Conservation (phyloP, 2,797 vertebrate species). For the Danio tinwini region DNA sequence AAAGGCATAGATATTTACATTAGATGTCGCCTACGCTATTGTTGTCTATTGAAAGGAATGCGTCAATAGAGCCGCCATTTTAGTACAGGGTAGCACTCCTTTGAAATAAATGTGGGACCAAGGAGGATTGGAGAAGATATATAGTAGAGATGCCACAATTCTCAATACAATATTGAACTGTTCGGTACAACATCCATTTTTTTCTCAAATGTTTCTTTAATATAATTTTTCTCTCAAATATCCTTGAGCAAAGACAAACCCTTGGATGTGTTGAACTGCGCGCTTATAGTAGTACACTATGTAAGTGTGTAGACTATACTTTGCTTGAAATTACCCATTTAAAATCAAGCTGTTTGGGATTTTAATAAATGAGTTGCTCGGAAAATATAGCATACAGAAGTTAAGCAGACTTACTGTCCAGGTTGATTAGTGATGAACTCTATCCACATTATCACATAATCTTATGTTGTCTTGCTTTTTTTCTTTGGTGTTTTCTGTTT, state of each 20-base stretch:
- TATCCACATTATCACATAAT: conserved; percentile 24
- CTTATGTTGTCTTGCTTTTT: conserved; percentile 57
- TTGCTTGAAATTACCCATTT: background rate
- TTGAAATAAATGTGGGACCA: no score
- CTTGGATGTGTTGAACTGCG: background rate
- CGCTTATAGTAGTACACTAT: no score
- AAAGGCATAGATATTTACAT: no score
- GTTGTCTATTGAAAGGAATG: no score
- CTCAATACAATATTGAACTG: no score
- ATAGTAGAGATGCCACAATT: no score
- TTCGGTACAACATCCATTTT: no score
- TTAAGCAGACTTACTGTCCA: background rate
- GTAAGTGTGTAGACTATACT: background rate
- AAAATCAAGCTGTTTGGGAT: background rate
- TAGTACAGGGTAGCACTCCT: no score
- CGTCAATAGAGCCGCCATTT: no score
- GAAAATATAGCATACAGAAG: background rate
- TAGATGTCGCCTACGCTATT: no score
- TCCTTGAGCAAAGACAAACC: background rate
- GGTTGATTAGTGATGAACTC: background rate
- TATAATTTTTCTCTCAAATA: background rate
- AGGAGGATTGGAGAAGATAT: no score
- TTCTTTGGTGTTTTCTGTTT: conserved; percentile 51
- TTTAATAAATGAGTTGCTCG: background rate
- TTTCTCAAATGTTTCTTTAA: no score